phyloP scores from a whole-genome alignment of 2,797 vertebrate genomes.

The Manis crassicaudata region DNA sequence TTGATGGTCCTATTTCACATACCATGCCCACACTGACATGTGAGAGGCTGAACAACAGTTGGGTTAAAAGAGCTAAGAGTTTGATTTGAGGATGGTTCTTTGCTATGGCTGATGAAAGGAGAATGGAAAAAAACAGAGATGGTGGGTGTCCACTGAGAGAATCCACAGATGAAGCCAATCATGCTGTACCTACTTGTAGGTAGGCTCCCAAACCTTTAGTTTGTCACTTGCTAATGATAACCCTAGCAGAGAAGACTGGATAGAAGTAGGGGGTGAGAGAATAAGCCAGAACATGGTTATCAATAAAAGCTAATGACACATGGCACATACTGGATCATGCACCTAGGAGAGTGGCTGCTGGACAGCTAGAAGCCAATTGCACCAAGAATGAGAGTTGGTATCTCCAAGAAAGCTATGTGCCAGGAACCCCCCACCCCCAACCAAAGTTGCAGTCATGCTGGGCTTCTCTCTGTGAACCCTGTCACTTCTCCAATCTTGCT shows the following conservation, averaged over 20 bases:
- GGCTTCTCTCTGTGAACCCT: conserved; percentile 38
- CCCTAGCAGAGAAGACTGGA: conserved; percentile 61
- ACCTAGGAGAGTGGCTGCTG: conserved; percentile 61
- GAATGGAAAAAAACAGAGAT: conserved; percentile 52
- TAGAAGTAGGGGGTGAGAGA: conserved; percentile 51
- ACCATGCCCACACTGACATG: not conserved
- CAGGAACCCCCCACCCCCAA: not conserved
- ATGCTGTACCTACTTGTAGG: conserved; percentile 57
- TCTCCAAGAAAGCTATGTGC: conserved; percentile 29
- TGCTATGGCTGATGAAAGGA: conserved; percentile 54
- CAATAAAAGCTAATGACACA: conserved; percentile 69
- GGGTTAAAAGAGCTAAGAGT: conserved; percentile 32
- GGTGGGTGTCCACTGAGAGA: conserved; percentile 54
- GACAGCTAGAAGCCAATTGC: conserved; percentile 61
- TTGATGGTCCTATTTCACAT: conserved; percentile 31
- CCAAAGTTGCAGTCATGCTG: conserved; percentile 54
- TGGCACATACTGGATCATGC: conserved; percentile 66
- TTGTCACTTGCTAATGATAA: conserved; percentile 66
- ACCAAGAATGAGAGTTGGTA: conserved; percentile 55
- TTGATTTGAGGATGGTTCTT: conserved; percentile 57
- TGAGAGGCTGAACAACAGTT: conserved; percentile 61
- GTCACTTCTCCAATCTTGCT: conserved; percentile 53
- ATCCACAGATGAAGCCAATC: conserved; percentile 68
- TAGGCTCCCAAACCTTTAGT: conserved; percentile 65
- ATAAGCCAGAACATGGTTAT: conserved; percentile 74